Evolutionary conservation across 1,140 invertebrate species (phyloP), one percentile per base, ranked within the genome.

Genomic region (Platorchestia sp.): DNA sequence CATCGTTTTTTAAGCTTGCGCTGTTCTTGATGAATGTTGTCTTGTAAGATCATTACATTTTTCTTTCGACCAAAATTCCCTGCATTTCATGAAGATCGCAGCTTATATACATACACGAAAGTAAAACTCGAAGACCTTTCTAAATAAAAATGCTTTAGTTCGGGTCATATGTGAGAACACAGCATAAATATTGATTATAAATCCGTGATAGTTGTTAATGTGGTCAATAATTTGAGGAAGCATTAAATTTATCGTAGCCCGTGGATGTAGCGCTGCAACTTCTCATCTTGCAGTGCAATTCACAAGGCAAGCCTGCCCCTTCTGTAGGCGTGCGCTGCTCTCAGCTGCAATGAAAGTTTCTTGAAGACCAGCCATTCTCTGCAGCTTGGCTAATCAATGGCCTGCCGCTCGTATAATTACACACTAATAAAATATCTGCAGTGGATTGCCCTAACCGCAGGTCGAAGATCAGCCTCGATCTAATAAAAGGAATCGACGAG

Each of bases 341-440:
- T 90, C 59, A 75, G 59, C 59, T 36, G 22, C 87, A 19, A 90
- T 42, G 41, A 10, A 90, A 90, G 19, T 90, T 90, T 90, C 87
- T 43, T 75, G 10, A 90, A 43, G 87, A 90, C 41, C 41, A 42
- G 87, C 59, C 59, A 90, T 41, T 45, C 41, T 90, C 41, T 36
- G 41, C 87, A 90, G 87, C 41, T 43, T 42, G 41, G 41, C 87
- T 90, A 90, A 90, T 90, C 87, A 44, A 42, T 90, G 44, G 87
- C 87, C 87, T 90, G 87, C 87, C 87, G 87, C 41, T 90, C 44
- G 41, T 90, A 90, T 90, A 90, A 90, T 90, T 90, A 90, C 87
- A 90, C 87, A 42, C 87, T 45, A 90, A 90, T 90, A 90, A 90
- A 90, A 90, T 90, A 90, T 90, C 87, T 90, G 87, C 87, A 90